A percentile compares a stretch with the other conserved stretches of the same genome.
Evolutionary conservation across 2,797 vertebrate genomes (phyloP).

Genomic region (Hoplostethus mediterraneus): DNA sequence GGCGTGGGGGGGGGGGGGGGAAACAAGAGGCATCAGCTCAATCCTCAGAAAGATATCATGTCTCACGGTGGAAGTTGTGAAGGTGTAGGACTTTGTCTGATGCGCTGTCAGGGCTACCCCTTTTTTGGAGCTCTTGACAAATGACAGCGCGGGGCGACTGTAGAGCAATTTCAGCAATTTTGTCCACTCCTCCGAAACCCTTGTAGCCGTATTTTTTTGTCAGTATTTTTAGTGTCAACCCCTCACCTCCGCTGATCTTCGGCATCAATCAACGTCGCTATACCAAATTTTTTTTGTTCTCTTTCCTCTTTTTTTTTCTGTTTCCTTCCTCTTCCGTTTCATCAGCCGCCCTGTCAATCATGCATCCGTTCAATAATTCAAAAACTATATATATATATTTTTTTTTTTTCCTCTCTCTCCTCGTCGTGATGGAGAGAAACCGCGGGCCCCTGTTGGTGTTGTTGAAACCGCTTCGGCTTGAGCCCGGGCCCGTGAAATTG

Average conservation of each 20-base stretch:
- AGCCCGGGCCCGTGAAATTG: constrained; percentile 70
- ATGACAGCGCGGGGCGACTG: constrained; percentile 28
- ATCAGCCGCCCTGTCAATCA: constrained; percentile 77
- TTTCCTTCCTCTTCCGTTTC: constrained; percentile 68
- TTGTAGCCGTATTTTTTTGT: constrained; percentile 58
- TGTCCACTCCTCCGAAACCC: constrained; percentile 46
- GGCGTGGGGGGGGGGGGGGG: neutral
- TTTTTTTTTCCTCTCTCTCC: constrained; percentile 47
- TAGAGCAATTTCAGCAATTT: constrained; percentile 61
- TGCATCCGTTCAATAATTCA: constrained; percentile 77
- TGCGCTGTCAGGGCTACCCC: constrained; percentile 34
- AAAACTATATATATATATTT: constrained; percentile 43
- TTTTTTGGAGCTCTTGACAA: constrained; percentile 30
- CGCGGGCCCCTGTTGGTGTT: constrained; percentile 41
- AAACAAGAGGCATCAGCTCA: constrained; percentile 20
- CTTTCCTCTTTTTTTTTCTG: constrained; percentile 48
- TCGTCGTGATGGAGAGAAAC: constrained; percentile 65
- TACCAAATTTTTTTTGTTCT: constrained; percentile 58
- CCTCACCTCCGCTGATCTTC: constrained; percentile 58
- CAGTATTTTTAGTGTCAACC: constrained; percentile 54
- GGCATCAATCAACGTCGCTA: constrained; percentile 63
- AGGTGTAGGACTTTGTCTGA: constrained; percentile 23
- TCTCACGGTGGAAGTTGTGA: constrained; percentile 34
- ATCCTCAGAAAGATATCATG: constrained; percentile 30
- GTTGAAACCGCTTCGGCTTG: constrained; percentile 42